phyloP scores from a whole-genome alignment of 1,140 invertebrate species.

The Cyclargus thomasi region DNA sequence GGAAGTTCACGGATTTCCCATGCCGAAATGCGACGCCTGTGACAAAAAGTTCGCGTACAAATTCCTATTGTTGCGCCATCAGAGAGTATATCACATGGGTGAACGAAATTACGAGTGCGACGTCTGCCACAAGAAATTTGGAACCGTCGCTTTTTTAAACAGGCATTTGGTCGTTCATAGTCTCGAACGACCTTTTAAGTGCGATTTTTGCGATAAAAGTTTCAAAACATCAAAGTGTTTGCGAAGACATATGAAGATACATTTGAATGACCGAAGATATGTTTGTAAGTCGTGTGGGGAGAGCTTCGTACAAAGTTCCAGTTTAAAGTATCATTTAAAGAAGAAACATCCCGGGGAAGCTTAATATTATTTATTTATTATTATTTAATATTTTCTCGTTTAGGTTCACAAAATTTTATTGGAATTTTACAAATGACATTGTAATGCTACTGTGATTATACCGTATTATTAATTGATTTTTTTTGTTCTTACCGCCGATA shows the following conservation, averaged over 20 bases:
- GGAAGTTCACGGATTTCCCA: no score
- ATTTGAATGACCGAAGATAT: slow-evolving; percentile 67
- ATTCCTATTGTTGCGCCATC: slow-evolving; percentile 34
- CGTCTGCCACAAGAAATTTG: no score
- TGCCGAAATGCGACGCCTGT: neutral
- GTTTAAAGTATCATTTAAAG: slow-evolving; percentile 8
- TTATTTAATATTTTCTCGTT: no score
- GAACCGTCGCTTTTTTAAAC: no score
- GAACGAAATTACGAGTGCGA: slow-evolving; percentile 47
- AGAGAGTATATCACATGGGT: slow-evolving; percentile 44
- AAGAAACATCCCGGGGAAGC: neutral
- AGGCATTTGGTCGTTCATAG: no score
- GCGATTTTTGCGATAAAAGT: slow-evolving; percentile 41
- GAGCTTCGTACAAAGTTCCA: slow-evolving; percentile 8
- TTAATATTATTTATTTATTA: no score
- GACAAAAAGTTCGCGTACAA: no score
- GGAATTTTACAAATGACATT: no score
- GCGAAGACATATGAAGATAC: slow-evolving; percentile 69
- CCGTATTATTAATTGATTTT: no score
- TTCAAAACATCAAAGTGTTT: slow-evolving; percentile 35
- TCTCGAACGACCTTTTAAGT: slow-evolving; percentile 23
- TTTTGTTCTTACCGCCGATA: no score
- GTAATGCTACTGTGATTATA: no score
- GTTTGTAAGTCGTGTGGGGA: slow-evolving; percentile 8
- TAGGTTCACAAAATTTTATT: no score